Conservation (phyloP, 2,888 invertebrate genomes). For the Sarcophaga subvicina region DNA sequence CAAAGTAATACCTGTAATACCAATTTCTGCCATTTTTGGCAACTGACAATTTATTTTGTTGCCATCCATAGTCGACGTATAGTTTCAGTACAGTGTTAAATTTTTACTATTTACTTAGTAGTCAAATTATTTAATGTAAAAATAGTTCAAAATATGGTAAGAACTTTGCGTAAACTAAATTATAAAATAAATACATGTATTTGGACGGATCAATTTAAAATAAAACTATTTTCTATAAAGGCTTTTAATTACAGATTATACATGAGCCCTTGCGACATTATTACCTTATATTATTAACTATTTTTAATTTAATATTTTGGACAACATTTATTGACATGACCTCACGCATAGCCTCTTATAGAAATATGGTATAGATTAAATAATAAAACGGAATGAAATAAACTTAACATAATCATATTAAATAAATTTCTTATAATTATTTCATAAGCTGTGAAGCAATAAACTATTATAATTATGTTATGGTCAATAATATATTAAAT, state of each 20-base stretch:
- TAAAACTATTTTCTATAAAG: no score
- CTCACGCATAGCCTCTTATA: no score
- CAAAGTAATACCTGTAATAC: no score
- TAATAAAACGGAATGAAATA: conserved; percentile 52
- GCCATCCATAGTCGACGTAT: background rate
- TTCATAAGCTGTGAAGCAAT: conserved; percentile 66
- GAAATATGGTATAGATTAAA: no score
- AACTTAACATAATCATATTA: conserved; percentile 48
- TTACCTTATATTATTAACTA: no score
- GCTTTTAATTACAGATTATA: no score
- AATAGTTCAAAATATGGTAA: conserved; percentile 35
- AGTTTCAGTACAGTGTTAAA: background rate
- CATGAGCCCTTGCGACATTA: no score
- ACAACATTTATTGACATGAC: no score
- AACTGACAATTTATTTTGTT: background rate
- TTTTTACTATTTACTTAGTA: background rate
- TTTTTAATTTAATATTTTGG: no score
- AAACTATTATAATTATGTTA: conserved; percentile 65
- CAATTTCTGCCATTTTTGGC: background rate
- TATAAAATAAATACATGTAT: conserved; percentile 45
- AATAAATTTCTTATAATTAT: conserved; percentile 55
- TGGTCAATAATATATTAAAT: conserved; percentile 61
- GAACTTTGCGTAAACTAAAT: conserved; percentile 34
- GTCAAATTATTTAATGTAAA: background rate
- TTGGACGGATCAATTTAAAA: conserved; percentile 67